Evolutionary conservation across 2,888 invertebrate genomes (phyloP).

Genomic region (Archaeoteleia sp.): DNA sequence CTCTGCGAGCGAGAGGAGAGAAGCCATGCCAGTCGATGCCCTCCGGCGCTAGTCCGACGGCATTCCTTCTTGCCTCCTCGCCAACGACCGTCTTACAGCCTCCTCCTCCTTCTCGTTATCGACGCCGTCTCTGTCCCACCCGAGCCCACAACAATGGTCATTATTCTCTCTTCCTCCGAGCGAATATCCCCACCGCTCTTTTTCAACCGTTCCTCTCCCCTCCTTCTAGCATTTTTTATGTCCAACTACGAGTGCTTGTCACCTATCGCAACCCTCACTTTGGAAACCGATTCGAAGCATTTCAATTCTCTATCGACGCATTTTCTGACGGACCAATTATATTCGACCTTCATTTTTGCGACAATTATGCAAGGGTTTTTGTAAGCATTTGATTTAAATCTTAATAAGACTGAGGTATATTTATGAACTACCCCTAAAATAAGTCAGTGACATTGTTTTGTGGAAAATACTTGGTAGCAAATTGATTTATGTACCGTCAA

Average conservation of each 20-base stretch:
- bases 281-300: slow-evolving; percentile 43
- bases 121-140: slow-evolving; percentile 56
- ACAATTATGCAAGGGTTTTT: background rate
- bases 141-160: slow-evolving; percentile 48
- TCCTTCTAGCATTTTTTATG: slow-evolving; percentile 62
- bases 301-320: slow-evolving; percentile 22
- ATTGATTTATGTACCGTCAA: too few species aligned
- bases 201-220: slow-evolving; percentile 41
- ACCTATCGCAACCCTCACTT: slow-evolving; percentile 59
- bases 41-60: slow-evolving; percentile 75
- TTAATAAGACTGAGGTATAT: too few species aligned
- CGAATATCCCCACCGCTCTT: slow-evolving; percentile 47
- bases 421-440: too few species aligned
- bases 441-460: too few species aligned
- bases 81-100: slow-evolving; percentile 60
- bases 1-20: slow-evolving; percentile 59
- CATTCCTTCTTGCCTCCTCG: slow-evolving; percentile 71
- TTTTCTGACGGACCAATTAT: background rate
- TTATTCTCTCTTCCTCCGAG: slow-evolving; percentile 40
- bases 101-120: slow-evolving; percentile 59
- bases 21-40: slow-evolving; percentile 65
- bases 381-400: too few species aligned
- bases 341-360: background rate
- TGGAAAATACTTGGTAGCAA: too few species aligned
- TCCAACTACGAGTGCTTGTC: slow-evolving; percentile 64